Conservation (phyloP, 2,113 vertebrate species). For the Mustela nigripes region DNA sequence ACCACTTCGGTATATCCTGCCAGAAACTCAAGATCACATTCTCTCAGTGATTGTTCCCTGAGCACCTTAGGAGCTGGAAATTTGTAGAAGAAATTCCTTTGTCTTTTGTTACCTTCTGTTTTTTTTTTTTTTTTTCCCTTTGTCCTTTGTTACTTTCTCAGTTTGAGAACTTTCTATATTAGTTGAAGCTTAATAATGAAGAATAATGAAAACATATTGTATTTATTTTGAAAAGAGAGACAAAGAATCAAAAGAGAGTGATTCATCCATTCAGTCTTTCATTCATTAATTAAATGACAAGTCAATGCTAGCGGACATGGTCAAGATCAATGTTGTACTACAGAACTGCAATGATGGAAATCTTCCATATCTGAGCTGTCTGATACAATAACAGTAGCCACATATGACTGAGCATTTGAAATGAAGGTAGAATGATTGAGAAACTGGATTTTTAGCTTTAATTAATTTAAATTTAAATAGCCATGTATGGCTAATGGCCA, state of each 20-base stretch:
- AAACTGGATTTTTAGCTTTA: neutral
- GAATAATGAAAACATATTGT: neutral
- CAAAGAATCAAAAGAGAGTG: neutral
- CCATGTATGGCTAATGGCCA: neutral
- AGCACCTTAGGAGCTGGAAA: neutral
- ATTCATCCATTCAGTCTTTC: neutral
- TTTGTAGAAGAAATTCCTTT: neutral
- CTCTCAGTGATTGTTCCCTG: neutral
- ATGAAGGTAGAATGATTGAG: neutral
- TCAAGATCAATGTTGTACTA: neutral
- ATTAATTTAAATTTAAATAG: neutral
- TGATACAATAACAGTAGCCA: neutral
- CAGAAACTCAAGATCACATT: neutral
- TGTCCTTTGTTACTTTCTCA: neutral
- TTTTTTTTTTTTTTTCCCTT: neutral
- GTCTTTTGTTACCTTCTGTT: neutral
- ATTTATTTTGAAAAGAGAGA: slow-evolving; percentile 33
- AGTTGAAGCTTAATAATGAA: slow-evolving; percentile 1
- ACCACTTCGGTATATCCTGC: neutral
- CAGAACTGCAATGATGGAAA: neutral
- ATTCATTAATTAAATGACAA: neutral
- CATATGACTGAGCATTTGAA: neutral
- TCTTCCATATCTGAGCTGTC: neutral
- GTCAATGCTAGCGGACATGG: neutral
- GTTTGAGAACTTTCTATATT: neutral